Percentiles rank a stretch among this genome's conserved stretches.
Conservation (phyloP, 2,888 invertebrate genomes). For the Uropetala carovei region DNA sequence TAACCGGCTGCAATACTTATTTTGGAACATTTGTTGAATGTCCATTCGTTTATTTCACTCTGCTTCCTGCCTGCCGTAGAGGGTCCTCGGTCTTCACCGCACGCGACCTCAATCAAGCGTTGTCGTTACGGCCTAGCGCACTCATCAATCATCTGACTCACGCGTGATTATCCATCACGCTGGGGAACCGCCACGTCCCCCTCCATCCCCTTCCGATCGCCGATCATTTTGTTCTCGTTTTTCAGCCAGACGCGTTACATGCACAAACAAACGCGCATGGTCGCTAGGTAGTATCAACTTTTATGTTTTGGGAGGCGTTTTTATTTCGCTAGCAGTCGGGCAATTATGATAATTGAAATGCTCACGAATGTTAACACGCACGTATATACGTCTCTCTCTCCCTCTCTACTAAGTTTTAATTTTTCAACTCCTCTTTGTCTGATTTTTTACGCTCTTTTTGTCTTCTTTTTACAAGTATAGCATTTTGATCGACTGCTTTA, state of each 20-base stretch:
- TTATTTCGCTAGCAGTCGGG: not conserved
- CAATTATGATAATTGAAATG: constrained; percentile 1
- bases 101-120: not conserved
- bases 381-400: not conserved
- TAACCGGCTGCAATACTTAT: not conserved
- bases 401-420: not conserved
- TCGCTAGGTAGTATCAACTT: not conserved
- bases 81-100: not conserved
- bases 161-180: constrained; percentile 15
- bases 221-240: not conserved
- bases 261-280: not conserved
- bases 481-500: too few relatives aligned
- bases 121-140: not conserved
- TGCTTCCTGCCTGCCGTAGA: too few relatives aligned
- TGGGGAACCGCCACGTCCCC: not conserved
- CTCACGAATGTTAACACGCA: not conserved
- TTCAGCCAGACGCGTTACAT: not conserved
- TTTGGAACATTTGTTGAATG: not conserved
- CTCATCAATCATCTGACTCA: constrained; percentile 11
- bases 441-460: too few relatives aligned
- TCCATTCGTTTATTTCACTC: too few relatives aligned
- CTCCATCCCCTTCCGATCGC: not conserved
- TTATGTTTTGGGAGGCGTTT: not conserved
- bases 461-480: too few relatives aligned
- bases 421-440: too few relatives aligned